Percentiles rank a stretch among this genome's conserved stretches.
Evolutionary conservation across 2,113 vertebrate species (phyloP).

Genomic region (Onychostoma macrolepis): DNA sequence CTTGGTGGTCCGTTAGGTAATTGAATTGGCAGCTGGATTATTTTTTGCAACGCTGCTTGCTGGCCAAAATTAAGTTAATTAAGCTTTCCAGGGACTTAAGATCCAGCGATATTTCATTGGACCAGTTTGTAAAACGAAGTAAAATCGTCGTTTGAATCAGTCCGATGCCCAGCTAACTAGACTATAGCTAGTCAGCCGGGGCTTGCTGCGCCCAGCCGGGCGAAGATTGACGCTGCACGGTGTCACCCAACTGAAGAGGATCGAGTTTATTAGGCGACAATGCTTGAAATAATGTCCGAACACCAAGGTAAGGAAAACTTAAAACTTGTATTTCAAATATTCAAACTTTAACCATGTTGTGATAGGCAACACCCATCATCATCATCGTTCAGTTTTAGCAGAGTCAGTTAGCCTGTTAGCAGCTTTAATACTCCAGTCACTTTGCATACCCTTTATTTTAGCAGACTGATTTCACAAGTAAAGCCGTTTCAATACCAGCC

Average conservation of each 20-base stretch:
- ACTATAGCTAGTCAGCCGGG: conserved; percentile 59
- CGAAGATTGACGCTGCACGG: conserved; percentile 66
- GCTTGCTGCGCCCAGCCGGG: conserved; percentile 66
- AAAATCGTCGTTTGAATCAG: conserved; percentile 4
- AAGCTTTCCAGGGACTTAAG: neutral
- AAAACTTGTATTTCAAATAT: neutral
- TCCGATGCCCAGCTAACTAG: conserved; percentile 54
- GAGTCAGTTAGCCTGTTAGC: conserved; percentile 26
- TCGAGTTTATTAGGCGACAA: conserved; percentile 77
- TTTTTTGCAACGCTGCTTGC: conserved; percentile 20
- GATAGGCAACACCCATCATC: conserved; percentile 17
- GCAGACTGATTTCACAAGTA: neutral
- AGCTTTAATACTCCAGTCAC: neutral
- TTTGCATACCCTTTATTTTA: neutral
- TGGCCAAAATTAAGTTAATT: conserved; percentile 20
- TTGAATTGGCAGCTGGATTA: conserved; percentile 35
- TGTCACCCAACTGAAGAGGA: conserved; percentile 66
- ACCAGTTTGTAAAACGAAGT: neutral
- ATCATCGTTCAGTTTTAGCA: conserved; percentile 37
- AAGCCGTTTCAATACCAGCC: neutral
- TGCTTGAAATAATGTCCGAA: conserved; percentile 85
- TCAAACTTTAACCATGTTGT: conserved; percentile 19
- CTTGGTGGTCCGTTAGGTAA: conserved; percentile 12
- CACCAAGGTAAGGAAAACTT: conserved; percentile 76
- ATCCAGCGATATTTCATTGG: neutral